phyloP scores from a whole-genome alignment of 2,113 vertebrate species.

The Centrocercus urophasianus region DNA sequence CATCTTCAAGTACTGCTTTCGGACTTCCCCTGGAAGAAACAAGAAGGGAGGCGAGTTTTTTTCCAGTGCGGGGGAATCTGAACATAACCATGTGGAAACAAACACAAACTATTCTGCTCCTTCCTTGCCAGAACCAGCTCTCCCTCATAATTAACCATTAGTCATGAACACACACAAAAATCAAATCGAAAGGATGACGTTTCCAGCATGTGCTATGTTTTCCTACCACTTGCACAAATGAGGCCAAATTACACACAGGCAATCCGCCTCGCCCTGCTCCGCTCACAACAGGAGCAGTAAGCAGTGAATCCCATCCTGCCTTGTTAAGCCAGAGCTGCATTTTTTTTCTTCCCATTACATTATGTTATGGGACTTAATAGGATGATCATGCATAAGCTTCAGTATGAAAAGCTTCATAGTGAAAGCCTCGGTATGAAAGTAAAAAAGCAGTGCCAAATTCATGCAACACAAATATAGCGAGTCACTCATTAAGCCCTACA shows the following conservation, averaged over 20 bases:
- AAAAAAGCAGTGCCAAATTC: background rate
- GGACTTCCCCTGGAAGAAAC: conserved; percentile 59
- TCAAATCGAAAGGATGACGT: background rate
- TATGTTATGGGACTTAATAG: background rate
- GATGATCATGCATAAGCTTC: background rate
- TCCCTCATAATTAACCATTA: conserved; percentile 26
- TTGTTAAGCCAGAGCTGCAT: background rate
- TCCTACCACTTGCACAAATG: background rate
- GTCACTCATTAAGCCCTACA: background rate
- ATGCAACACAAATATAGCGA: background rate
- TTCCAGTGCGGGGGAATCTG: conserved; percentile 14
- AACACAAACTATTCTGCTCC: conserved; percentile 1
- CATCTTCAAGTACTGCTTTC: conserved; percentile 57
- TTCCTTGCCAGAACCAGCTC: background rate
- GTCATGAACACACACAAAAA: background rate
- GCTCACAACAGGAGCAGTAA: background rate
- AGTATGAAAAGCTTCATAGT: background rate
- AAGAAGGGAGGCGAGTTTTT: conserved; percentile 38
- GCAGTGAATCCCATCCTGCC: rapidly evolving
- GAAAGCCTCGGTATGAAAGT: background rate
- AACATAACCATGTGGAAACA: conserved; percentile 25
- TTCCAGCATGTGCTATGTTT: background rate
- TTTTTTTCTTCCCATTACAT: background rate
- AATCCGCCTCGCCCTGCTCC: rapidly evolving
- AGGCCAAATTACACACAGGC: background rate